Conservation (phyloP, 37 sponge, comb jelly and placozoan species). For the Sycon ciliatum region DNA sequence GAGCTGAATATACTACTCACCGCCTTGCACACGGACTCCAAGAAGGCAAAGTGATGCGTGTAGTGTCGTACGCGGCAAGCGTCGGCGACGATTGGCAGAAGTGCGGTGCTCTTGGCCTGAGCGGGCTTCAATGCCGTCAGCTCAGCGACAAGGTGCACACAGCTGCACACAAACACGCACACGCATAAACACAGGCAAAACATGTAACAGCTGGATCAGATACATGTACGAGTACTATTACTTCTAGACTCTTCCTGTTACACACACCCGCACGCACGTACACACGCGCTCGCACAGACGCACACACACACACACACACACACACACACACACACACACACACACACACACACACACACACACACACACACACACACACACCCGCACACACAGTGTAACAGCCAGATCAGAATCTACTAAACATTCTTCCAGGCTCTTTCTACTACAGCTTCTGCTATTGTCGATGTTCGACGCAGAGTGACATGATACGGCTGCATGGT, state of each 20-base stretch:
- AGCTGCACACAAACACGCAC: slow-evolving; percentile 25
- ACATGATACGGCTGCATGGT: too few relatives aligned
- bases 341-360: not conserved
- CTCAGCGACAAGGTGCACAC: slow-evolving; percentile 68
- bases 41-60: slow-evolving; percentile 49
- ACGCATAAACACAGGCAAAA: not conserved
- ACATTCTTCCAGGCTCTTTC: too few relatives aligned
- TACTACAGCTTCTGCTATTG: too few relatives aligned
- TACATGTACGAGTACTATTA: not conserved
- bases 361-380: not conserved
- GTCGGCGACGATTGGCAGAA: slow-evolving; percentile 58
- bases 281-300: not conserved
- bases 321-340: slow-evolving; percentile 5
- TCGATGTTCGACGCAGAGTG: too few relatives aligned
- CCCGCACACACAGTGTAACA: not conserved
- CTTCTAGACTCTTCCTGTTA: not conserved
- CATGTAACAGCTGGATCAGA: not conserved
- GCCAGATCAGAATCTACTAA: too few relatives aligned
- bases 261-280: not conserved
- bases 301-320: slow-evolving; percentile 9
- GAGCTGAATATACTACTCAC: too few relatives aligned
- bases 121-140: slow-evolving; percentile 30
- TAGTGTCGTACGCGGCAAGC: slow-evolving; percentile 51
- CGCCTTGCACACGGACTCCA: slow-evolving; percentile 70
- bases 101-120: slow-evolving; percentile 11